Evolutionary conservation across 2,113 vertebrate species (phyloP).

Genomic region (Gambusia affinis): DNA sequence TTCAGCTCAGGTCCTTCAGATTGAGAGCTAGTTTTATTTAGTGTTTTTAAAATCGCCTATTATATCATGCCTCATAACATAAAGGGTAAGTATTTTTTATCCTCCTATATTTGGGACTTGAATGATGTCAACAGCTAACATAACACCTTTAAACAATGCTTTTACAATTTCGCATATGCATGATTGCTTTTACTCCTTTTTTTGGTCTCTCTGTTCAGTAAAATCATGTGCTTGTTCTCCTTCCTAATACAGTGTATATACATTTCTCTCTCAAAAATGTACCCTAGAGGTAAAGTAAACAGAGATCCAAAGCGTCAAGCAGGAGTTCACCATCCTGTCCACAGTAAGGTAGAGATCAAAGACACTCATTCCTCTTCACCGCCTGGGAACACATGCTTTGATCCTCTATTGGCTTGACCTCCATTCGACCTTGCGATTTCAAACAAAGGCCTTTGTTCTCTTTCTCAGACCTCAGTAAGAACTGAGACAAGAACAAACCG

Average conservation of each 20-base stretch:
- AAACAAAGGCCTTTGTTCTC: slow-evolving; percentile 70
- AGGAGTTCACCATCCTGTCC: slow-evolving; percentile 68
- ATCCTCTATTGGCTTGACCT: slow-evolving; percentile 78
- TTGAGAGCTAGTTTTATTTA: not conserved
- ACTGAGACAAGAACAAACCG: slow-evolving; percentile 44
- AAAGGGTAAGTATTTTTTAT: too few relatives aligned
- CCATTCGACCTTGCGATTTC: slow-evolving; percentile 69
- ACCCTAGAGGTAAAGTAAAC: slow-evolving; percentile 70
- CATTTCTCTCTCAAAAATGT: slow-evolving; percentile 46
- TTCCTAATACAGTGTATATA: slow-evolving; percentile 22
- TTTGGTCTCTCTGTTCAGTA: not conserved
- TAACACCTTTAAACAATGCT: not conserved
- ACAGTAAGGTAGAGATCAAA: slow-evolving; percentile 76
- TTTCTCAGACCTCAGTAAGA: slow-evolving; percentile 54
- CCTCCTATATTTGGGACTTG: too few relatives aligned
- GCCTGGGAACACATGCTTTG: slow-evolving; percentile 76
- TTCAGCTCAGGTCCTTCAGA: not conserved
- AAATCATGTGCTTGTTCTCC: slow-evolving; percentile 23
- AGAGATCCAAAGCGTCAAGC: slow-evolving; percentile 59
- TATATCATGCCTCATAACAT: not conserved
- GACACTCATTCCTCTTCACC: slow-evolving; percentile 45
- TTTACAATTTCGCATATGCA: not conserved
- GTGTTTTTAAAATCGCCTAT: not conserved
- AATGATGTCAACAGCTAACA: not conserved
- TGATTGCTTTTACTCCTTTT: not conserved